Evolutionary conservation across 2,113 vertebrate species (phyloP), one percentile per base, ranked within the genome.

Genomic region (Xyrauchen texanus): DNA sequence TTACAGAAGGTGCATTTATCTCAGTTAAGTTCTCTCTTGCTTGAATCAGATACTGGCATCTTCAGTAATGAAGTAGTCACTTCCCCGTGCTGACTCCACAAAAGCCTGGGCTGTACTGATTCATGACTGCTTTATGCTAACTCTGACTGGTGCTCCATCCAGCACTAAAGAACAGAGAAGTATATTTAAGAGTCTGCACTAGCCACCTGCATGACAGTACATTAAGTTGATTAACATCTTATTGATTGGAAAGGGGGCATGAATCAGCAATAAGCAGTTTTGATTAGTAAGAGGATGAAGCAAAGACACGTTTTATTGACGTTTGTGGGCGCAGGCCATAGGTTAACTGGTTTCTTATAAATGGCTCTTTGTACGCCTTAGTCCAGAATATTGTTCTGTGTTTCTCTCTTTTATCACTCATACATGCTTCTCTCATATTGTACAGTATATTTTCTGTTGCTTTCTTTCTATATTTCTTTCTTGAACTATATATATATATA

Each of bases 251-350:
- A 77, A 89, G 89, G 88, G 21, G 88, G 89, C 90, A 89, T 93
- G 67, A 88, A 93, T 95, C 93, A 93, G 88, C 85, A 88, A 87
- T 90, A 91, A 95, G 93, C 83, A 87, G 61, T 93, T 93, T 88
- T 94, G 91, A 94, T 95, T 94, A 93, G 90, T 87, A 90, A 92
- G 91, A 91, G 91, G 91, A 93, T 93, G 90, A 91, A 93, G 92
- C 86, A 89, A 93, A 93, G 92, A 91, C 88, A 87, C 90, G 89
- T 85, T 90, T 88, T 88, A 93, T 90, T 90, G 90, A 92, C 91
- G 90, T 90, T 92, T 91, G 90, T 90, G 83, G 91, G 86, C 57
- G 79, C 77, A 72, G 84, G 87, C 88, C 85, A 77, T 82, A 85
- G 89, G 87, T 44, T 85, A 89, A 90, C 81, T 83, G 82, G 86